Conservation (phyloP, 1,140 invertebrate species). For the Euschistus heros region DNA sequence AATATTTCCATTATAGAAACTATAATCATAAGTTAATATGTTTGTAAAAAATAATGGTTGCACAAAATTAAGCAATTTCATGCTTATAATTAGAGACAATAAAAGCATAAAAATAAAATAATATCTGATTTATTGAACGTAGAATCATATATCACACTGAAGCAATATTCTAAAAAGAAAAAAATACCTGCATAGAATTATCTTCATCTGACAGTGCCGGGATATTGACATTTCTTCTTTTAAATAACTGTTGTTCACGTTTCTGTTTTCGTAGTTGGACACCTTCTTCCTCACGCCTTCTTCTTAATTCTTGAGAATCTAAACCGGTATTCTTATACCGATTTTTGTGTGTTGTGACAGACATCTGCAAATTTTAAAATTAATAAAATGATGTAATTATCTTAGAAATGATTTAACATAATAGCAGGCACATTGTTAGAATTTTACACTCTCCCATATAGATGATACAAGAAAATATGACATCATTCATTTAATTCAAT, state of each 20-base stretch:
- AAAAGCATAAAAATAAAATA: not conserved
- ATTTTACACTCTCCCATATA: no score
- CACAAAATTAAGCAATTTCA: not conserved
- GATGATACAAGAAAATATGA: no score
- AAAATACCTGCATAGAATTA: slow-evolving; percentile 32
- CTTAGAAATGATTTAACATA: no score
- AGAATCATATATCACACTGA: not conserved
- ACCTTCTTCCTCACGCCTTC: slow-evolving; percentile 90
- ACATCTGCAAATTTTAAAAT: slow-evolving; percentile 48
- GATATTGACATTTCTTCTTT: slow-evolving; percentile 75
- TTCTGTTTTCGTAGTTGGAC: slow-evolving; percentile 93
- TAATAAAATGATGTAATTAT: no score
- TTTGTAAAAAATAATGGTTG: no score
- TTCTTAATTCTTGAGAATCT: slow-evolving; percentile 82
- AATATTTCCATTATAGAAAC: no score
- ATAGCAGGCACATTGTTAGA: no score
- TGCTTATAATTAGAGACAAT: no score
- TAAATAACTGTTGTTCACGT: slow-evolving; percentile 83
- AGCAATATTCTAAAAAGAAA: not conserved
- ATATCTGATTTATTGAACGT: not conserved
- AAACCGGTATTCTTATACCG: slow-evolving; percentile 90
- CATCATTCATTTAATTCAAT: no score
- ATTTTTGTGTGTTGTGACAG: slow-evolving; percentile 69
- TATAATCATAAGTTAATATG: no score
- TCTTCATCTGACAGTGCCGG: slow-evolving; percentile 41